phyloP scores from a whole-genome alignment of 2,797 vertebrate genomes.

The Muraenolepis orangiensis region DNA sequence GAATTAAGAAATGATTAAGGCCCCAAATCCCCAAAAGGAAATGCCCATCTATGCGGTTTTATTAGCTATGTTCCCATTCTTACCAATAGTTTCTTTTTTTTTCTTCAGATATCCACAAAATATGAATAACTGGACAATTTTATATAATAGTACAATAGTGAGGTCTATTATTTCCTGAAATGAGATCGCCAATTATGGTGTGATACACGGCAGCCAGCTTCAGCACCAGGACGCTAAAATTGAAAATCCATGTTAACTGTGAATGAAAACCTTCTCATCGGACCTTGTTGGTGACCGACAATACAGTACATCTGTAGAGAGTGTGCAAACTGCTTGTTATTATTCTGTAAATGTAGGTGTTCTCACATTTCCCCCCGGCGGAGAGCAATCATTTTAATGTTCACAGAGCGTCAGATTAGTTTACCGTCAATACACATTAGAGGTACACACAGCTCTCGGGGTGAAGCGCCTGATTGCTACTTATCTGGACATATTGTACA shows the following conservation, averaged over 20 bases:
- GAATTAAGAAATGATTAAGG: not conserved
- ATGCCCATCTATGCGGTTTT: not conserved
- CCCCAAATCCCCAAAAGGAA: not conserved
- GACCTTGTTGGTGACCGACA: not conserved
- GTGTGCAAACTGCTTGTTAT: not conserved
- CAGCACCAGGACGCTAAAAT: not conserved
- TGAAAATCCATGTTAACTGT: not conserved
- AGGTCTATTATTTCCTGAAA: not conserved
- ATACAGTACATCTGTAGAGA: not conserved
- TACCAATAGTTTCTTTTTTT: not conserved
- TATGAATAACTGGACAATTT: not conserved
- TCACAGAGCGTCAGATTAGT: not conserved
- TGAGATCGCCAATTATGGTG: not conserved
- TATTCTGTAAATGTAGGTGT: not conserved
- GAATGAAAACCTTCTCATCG: not conserved
- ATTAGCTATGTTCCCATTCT: not conserved
- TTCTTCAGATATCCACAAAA: not conserved
- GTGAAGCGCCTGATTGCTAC: not conserved
- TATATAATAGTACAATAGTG: not conserved
- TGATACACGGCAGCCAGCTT: not conserved
- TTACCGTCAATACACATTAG: not conserved
- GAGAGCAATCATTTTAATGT: not conserved
- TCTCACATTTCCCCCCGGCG: not conserved
- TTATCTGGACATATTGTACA: not conserved
- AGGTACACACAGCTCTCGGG: not conserved